A percentile compares a stretch with the other conserved stretches of the same genome.
These are phyloP conservation scores for Corticium candelabrum DNA, from an alignment of 37 sponge, comb jelly and placozoan species.

Conservation along the genomic window DNA sequence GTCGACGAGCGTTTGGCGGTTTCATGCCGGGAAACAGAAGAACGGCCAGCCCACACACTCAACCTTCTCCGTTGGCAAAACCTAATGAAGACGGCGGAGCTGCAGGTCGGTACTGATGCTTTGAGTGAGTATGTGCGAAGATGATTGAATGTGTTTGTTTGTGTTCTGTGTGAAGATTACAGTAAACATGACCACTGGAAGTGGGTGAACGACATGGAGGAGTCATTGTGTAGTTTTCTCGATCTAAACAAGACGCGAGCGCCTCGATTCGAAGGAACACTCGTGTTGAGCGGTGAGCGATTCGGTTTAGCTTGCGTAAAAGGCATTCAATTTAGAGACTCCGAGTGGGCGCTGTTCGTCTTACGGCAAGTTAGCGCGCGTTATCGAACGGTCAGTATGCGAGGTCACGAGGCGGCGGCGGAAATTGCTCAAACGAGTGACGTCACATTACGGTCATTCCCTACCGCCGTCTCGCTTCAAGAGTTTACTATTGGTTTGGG, in stretches of 20 bases:
- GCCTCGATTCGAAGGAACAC: slow-evolving; percentile 38
- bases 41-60: no score
- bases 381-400: slow-evolving; percentile 68
- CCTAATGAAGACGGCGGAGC: no score
- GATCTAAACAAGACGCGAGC: background rate
- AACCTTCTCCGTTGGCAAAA: no score
- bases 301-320: slow-evolving; percentile 69
- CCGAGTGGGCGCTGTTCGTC: slow-evolving; percentile 64
- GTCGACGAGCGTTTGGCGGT: background rate
- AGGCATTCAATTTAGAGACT: slow-evolving; percentile 52
- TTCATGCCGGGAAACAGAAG: background rate
- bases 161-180: background rate
- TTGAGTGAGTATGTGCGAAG: no score
- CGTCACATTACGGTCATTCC: background rate
- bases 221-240: background rate
- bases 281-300: slow-evolving; percentile 39
- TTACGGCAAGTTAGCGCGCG: slow-evolving; percentile 30
- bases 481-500: background rate
- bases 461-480: background rate
- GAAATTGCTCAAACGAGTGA: background rate
- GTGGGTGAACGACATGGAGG: background rate
- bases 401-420: slow-evolving; percentile 23
- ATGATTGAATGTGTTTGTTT: no score
- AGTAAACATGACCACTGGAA: background rate
- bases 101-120: no score